Percentiles rank a stretch among this genome's conserved stretches.
Evolutionary conservation across 1,140 invertebrate species (phyloP).

Genomic region (Penaeus japonicus): DNA sequence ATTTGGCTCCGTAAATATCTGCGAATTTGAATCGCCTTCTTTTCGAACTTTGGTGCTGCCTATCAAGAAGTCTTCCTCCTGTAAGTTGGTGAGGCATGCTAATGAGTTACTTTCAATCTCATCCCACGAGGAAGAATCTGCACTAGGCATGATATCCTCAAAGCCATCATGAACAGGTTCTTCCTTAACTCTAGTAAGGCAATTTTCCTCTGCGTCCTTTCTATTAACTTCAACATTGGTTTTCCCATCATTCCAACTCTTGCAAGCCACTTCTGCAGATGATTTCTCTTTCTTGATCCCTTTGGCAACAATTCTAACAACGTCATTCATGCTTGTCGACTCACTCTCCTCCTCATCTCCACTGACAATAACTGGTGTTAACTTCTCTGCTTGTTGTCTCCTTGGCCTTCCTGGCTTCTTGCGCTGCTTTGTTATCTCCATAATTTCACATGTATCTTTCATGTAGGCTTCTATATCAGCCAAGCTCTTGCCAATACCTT

Average conservation of each 20-base stretch:
- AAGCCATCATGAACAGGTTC: not conserved
- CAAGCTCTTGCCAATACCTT: constrained; percentile 10
- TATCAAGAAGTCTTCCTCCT: no score
- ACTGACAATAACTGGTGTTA: constrained; percentile 20
- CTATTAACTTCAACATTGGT: not conserved
- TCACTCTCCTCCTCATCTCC: not conserved
- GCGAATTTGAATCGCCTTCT: no score
- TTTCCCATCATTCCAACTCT: not conserved
- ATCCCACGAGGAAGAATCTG: no score
- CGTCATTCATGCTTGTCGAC: not conserved
- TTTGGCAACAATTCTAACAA: not conserved
- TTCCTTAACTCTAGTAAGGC: not conserved
- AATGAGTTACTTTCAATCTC: no score
- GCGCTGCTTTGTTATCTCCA: constrained; percentile 29
- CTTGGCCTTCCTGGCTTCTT: constrained; percentile 24
- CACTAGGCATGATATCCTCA: not conserved
- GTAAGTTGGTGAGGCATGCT: no score
- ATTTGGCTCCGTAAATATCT: no score
- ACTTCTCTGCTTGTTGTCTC: constrained; percentile 21
- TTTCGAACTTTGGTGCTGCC: no score
- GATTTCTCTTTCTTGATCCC: not conserved
- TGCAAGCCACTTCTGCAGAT: not conserved
- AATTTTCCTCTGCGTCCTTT: not conserved
- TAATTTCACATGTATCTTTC: constrained; percentile 42
- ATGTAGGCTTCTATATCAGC: constrained; percentile 34